Evolutionary conservation across 2,113 vertebrate species (phyloP).

Genomic region (Xenopus borealis): DNA sequence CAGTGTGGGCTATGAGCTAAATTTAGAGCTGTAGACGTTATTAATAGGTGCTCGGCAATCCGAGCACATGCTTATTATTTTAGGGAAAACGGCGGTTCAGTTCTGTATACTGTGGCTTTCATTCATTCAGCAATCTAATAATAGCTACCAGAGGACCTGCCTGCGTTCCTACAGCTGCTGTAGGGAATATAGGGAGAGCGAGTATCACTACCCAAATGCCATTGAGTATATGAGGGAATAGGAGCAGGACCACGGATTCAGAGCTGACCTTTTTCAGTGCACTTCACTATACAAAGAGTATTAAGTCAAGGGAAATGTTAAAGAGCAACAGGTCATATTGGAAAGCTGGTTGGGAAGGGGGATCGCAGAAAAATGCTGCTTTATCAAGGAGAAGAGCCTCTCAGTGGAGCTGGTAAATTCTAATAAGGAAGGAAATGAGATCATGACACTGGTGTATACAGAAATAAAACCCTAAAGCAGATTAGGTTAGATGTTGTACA

Average conservation of each 20-base stretch:
- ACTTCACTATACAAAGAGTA: neutral
- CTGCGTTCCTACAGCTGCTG: neutral
- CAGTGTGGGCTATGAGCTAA: neutral
- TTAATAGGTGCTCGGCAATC: slow-evolving; percentile 23
- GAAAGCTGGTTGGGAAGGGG: neutral
- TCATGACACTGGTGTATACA: too few relatives aligned
- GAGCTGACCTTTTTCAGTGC: too few relatives aligned
- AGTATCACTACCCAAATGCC: too few relatives aligned
- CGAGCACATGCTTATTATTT: slow-evolving; percentile 18
- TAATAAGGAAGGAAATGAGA: neutral
- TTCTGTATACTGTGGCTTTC: neutral
- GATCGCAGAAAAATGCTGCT: neutral
- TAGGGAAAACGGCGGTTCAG: neutral
- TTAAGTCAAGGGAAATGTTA: neutral
- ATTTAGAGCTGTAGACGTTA: slow-evolving; percentile 3
- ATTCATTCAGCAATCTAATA: slow-evolving; percentile 22
- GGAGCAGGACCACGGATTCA: too few relatives aligned
- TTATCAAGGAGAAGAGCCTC: neutral
- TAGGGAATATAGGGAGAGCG: too few relatives aligned
- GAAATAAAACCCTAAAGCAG: too few relatives aligned
- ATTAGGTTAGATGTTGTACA: too few relatives aligned
- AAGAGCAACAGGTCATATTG: neutral
- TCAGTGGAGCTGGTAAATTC: neutral
- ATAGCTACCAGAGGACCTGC: neutral
- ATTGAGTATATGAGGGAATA: too few relatives aligned